These are phyloP conservation scores for Acholoe squamosa DNA, from an alignment of 2,888 invertebrate species.

Conservation along the genomic window DNA sequence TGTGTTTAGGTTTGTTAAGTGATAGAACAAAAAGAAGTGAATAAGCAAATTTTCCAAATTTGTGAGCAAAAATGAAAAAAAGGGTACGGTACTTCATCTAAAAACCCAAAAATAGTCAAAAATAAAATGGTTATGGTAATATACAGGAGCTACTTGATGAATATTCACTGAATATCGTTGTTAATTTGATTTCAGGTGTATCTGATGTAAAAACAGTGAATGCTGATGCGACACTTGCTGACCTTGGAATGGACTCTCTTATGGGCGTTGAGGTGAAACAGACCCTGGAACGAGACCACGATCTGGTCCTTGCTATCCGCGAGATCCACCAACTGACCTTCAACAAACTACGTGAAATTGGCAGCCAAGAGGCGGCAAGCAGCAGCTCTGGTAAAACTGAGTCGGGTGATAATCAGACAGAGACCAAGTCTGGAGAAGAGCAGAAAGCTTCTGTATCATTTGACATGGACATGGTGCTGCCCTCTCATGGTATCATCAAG, in stretches of 20 bases:
- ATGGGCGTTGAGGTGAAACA: constrained; percentile 99
- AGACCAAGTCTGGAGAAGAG: neutral
- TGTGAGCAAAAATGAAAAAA: too few relatives aligned
- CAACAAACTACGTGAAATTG: constrained; percentile 72
- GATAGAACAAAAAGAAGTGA: too few relatives aligned
- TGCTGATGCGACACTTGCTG: constrained; percentile 91
- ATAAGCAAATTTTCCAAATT: too few relatives aligned
- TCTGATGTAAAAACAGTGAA: constrained; percentile 93
- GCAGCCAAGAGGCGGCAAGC: neutral
- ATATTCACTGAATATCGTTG: too few relatives aligned
- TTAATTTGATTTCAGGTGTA: constrained; percentile 88
- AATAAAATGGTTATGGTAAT: too few relatives aligned
- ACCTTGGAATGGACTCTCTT: constrained; percentile 98
- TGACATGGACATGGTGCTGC: constrained; percentile 86
- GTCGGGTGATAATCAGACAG: neutral
- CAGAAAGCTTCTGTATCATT: constrained; percentile 70
- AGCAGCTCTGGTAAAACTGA: neutral
- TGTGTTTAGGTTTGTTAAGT: too few relatives aligned
- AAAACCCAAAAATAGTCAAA: too few relatives aligned
- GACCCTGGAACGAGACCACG: constrained; percentile 95
- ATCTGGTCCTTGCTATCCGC: constrained; percentile 93
- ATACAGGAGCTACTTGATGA: too few relatives aligned
- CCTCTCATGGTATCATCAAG: constrained; percentile 88
- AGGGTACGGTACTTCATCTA: too few relatives aligned
- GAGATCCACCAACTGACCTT: constrained; percentile 89